A percentile compares a stretch with the other conserved stretches of the same genome.
These are phyloP conservation scores for Todiramphus chloris DNA, from an alignment of 2,113 vertebrate species.

Conservation along the genomic window DNA sequence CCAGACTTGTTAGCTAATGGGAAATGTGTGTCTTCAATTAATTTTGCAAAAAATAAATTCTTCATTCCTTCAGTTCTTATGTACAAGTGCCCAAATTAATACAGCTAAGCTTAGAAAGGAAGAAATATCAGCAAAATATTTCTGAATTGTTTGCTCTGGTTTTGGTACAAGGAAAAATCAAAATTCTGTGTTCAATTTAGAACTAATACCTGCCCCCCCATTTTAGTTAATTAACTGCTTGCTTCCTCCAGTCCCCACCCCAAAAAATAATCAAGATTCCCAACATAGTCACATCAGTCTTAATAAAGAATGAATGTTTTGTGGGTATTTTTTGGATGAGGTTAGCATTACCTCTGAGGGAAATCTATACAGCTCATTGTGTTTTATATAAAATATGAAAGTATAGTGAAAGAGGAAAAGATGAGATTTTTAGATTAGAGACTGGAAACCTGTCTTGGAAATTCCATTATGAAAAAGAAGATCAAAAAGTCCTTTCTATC, in stretches of 20 bases:
- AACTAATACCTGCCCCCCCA: accelerated
- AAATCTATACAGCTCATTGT: not conserved
- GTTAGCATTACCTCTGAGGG: not conserved
- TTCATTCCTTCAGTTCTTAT: not conserved
- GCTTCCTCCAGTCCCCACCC: not conserved
- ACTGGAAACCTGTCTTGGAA: not conserved
- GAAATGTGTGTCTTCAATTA: not conserved
- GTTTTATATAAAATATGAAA: not conserved
- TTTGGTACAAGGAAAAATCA: not conserved
- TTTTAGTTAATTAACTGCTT: not conserved
- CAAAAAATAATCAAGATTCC: not conserved
- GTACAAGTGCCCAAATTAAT: not conserved
- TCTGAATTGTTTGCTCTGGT: not conserved
- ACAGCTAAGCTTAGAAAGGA: not conserved
- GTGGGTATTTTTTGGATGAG: not conserved
- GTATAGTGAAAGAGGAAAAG: not conserved
- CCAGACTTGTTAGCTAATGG: not conserved
- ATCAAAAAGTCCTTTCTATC: not conserved
- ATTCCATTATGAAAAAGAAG: not conserved
- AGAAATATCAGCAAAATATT: not conserved
- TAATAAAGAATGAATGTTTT: not conserved
- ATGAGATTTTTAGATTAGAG: not conserved
- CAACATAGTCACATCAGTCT: not conserved
- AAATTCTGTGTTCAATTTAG: not conserved
- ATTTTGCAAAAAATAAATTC: not conserved